A percentile compares a stretch with the other conserved stretches of the same genome.
Conservation (phyloP, 2,113 vertebrate genomes). For the Gasterosteus aculeatus region DNA sequence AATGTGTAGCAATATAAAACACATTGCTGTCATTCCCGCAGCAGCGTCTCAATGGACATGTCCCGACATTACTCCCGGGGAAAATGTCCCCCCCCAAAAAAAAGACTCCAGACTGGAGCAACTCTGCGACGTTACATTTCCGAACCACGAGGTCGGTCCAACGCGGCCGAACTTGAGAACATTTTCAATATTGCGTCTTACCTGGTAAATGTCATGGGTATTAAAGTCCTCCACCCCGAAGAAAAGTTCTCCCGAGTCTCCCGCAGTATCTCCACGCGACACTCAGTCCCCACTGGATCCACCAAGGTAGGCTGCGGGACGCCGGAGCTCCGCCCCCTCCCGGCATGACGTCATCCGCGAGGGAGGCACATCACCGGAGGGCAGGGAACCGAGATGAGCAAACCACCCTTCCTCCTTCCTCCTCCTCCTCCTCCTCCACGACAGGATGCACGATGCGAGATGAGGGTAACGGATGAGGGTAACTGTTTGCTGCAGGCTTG, state of each 20-base stretch:
- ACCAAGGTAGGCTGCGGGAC: conserved; percentile 63
- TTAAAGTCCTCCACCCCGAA: conserved; percentile 19
- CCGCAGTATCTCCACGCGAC: conserved; percentile 71
- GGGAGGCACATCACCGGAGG: conserved; percentile 25
- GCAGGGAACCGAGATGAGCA: conserved; percentile 25
- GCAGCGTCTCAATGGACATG: conserved; percentile 59
- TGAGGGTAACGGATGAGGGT: not conserved
- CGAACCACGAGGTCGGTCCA: not conserved
- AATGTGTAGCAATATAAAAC: not conserved
- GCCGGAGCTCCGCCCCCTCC: conserved; percentile 55
- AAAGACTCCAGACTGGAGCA: conserved; percentile 19
- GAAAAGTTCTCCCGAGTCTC: conserved; percentile 64
- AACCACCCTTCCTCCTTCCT: conserved; percentile 10
- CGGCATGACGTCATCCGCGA: conserved; percentile 72
- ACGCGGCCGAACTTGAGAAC: not conserved
- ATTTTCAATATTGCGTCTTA: conserved; percentile 49
- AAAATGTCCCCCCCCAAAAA: conserved; percentile 18
- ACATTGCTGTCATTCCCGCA: conserved; percentile 30
- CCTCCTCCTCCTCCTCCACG: conserved; percentile 14
- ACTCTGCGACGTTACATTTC: conserved; percentile 11
- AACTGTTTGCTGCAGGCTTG: not conserved
- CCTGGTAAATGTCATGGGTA: conserved; percentile 78
- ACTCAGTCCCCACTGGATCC: conserved; percentile 58
- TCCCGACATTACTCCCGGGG: conserved; percentile 69
- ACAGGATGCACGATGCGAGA: conserved; percentile 33